Evolutionary conservation across 2,113 vertebrate species (phyloP), one percentile per base, ranked within the genome.

Genomic region (Melanocharis versteri): DNA sequence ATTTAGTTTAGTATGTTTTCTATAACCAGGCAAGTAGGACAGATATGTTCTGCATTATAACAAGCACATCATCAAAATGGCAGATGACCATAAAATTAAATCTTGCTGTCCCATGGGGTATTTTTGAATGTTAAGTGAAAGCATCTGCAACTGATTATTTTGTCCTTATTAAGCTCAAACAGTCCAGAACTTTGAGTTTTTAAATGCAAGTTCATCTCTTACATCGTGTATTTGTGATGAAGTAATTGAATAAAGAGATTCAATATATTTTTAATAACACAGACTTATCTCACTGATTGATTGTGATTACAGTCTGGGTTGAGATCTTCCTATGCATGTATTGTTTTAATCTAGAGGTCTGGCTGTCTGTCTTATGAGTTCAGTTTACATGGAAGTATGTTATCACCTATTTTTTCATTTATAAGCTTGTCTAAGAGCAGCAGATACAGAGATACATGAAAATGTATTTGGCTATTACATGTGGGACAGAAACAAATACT

Each of bases 71-170:
- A 95, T 96, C 95, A 83, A 94, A 84, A 82, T 93, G 87, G 89
- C 88, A 96, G 94, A 94, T 94, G 89, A 96, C 53, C 95, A 94
- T 65, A 93, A 83, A 96, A 96, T 93, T 83, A 84, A 95, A 96
- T 97, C 72, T 92, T 58, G 13, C 65, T 86, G 40, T 91, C 73
- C 56, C 44, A 50, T 50, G 83, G 79, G 91, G 80, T 81, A 39
- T 90, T 97, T 92, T 83, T 89, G 82, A 87, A 94, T 90, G 56
- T 50, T 95, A 37, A 93, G 81, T 85, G 56, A 97, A 94, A 95
- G 84, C 91, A 96, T 91, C 89, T 83, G 95, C 82, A 94, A 16
- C 66, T 93, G 91, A 78, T 95, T 95, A 88, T 39, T 94, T 96
- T 80, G 28, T 94, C 75, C 68, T 79, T 96, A 92, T 94, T 96